A percentile compares a stretch with the other conserved stretches of the same genome.
phyloP scores from a whole-genome alignment of 2,797 vertebrate genomes.

The Enoplosus armatus region DNA sequence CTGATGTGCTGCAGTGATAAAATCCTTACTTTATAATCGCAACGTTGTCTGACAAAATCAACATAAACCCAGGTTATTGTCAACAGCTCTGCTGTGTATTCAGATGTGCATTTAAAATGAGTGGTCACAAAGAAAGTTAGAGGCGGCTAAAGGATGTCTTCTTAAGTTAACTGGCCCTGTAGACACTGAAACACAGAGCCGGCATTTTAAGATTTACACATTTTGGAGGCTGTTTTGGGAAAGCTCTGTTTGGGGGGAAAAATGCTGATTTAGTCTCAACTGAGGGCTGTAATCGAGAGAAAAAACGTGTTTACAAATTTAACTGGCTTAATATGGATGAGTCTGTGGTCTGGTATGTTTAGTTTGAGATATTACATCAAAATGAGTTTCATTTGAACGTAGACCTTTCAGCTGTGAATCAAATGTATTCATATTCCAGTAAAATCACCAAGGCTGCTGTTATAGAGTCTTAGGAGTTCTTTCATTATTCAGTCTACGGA shows the following conservation, averaged over 20 bases:
- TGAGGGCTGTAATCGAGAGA: not conserved
- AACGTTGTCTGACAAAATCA: not conserved
- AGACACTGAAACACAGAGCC: too few species aligned
- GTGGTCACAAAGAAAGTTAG: not conserved
- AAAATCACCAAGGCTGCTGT: not conserved
- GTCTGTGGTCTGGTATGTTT: not conserved
- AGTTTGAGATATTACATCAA: not conserved
- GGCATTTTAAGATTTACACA: not conserved
- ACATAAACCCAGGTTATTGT: not conserved
- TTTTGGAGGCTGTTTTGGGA: not conserved
- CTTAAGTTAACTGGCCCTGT: too few species aligned
- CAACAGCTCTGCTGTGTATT: not conserved
- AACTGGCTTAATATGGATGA: not conserved
- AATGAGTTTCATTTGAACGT: not conserved
- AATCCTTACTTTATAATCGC: not conserved
- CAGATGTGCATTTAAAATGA: too few species aligned
- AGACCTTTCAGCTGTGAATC: not conserved
- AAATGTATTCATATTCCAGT: not conserved
- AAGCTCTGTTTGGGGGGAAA: not conserved
- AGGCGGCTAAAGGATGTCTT: not conserved
- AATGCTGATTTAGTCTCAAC: not conserved
- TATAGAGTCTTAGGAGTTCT: not conserved
- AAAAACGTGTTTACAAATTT: not conserved
- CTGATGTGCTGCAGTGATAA: not conserved
- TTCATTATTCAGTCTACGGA: slow-evolving; percentile 1